phyloP scores from a whole-genome alignment of 2,797 vertebrate genomes.

The Muraenolepis orangiensis region DNA sequence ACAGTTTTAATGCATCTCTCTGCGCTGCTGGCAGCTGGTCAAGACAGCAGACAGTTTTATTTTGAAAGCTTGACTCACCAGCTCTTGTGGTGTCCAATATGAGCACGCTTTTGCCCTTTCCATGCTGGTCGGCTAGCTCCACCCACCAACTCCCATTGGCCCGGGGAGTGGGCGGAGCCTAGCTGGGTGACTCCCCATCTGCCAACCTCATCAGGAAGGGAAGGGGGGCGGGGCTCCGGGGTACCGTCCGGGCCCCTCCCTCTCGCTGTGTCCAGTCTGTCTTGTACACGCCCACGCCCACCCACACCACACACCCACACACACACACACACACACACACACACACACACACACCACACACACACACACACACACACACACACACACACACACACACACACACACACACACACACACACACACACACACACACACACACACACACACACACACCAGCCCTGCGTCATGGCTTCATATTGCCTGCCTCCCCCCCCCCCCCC shows the following conservation, averaged over 20 bases:
- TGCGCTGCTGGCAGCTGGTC: neutral
- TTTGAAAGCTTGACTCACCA: neutral
- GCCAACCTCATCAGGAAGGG: constrained; percentile 44
- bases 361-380: constrained; percentile 39
- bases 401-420: neutral
- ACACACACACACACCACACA: constrained; percentile 29
- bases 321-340: neutral
- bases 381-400: neutral
- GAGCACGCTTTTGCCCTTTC: neutral
- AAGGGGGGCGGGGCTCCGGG: constrained; percentile 35
- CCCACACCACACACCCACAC: constrained; percentile 35
- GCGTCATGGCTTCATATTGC: constrained; percentile 67
- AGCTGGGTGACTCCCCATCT: constrained; percentile 41
- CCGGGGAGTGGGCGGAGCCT: constrained; percentile 8
- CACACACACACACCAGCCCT: constrained; percentile 58
- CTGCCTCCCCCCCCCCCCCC: constrained; percentile 41
- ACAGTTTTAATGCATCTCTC: neutral
- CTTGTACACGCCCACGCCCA: constrained; percentile 42
- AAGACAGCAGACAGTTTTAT: neutral
- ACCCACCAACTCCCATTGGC: neutral
- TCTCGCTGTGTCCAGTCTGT: constrained; percentile 43
- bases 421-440: constrained; percentile 14
- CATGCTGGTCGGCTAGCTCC: neutral
- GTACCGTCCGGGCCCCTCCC: constrained; percentile 53
- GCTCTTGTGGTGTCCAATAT: neutral